A percentile compares a stretch with the other conserved stretches of the same genome.
Evolutionary conservation across 2,113 vertebrate genomes (phyloP).

Genomic region (Melanostigma gelatinosum): DNA sequence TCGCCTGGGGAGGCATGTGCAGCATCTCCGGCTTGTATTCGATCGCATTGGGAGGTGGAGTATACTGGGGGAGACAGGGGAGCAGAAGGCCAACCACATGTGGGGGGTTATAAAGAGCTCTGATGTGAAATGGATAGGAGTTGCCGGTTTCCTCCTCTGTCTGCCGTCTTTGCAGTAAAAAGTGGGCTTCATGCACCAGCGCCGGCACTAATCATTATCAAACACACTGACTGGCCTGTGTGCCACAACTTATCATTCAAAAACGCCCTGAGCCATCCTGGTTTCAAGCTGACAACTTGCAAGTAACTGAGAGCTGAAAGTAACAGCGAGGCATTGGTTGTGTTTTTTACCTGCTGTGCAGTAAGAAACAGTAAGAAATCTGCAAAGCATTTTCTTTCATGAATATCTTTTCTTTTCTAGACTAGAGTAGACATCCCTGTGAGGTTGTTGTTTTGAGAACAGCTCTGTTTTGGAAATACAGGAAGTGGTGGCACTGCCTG

Average conservation of each 20-base stretch:
- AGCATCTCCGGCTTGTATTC: constrained; percentile 44
- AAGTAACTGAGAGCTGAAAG: neutral
- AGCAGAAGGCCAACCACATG: constrained; percentile 24
- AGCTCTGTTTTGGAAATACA: constrained; percentile 65
- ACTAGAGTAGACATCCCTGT: neutral
- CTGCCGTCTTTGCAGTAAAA: neutral
- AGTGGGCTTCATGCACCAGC: neutral
- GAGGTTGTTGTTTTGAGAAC: constrained; percentile 33
- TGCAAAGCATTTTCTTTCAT: neutral
- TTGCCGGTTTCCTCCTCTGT: constrained; percentile 6
- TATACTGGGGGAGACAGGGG: neutral
- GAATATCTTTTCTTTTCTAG: neutral
- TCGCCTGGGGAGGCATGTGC: constrained; percentile 52
- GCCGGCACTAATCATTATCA: constrained; percentile 31
- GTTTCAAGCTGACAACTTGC: neutral
- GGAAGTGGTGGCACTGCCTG: constrained; percentile 29
- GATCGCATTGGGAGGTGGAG: constrained; percentile 32
- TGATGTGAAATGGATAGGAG: constrained; percentile 43
- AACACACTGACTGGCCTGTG: constrained; percentile 33
- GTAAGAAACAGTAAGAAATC: neutral
- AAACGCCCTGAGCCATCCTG: neutral
- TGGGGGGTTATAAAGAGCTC: constrained; percentile 30
- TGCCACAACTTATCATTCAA: constrained; percentile 15
- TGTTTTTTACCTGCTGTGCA: neutral
- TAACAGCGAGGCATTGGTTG: neutral